Conservation (phyloP, 2,888 invertebrate genomes). For the Artemia sp. region DNA sequence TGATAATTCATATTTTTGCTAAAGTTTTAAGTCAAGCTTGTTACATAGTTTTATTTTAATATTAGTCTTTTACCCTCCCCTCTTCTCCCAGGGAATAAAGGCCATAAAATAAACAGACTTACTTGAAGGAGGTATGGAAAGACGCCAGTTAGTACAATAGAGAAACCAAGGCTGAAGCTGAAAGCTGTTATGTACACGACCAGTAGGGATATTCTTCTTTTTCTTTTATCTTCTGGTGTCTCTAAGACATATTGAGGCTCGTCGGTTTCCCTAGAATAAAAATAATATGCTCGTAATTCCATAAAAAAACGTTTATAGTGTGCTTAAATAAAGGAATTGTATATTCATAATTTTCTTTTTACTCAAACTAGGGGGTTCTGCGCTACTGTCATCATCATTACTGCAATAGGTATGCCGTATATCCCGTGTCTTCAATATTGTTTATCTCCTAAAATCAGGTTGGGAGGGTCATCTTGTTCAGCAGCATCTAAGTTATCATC, state of each 20-base stretch:
- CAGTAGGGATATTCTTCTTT: slow-evolving; percentile 59
- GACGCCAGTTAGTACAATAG: slow-evolving; percentile 67
- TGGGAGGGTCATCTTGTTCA: no score
- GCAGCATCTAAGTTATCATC: no score
- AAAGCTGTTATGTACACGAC: slow-evolving; percentile 77
- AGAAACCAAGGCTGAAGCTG: slow-evolving; percentile 70
- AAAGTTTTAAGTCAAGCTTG: background rate
- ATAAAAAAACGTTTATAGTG: no score
- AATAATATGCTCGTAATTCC: no score
- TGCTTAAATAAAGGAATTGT: no score
- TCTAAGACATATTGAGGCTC: slow-evolving; percentile 36
- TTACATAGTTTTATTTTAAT: background rate
- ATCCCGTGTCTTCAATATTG: no score
- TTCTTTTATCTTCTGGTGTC: slow-evolving; percentile 44
- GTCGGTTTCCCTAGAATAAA: background rate
- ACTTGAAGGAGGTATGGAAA: slow-evolving; percentile 78
- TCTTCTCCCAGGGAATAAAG: background rate
- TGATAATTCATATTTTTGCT: no score
- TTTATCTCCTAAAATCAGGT: no score
- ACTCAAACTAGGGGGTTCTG: no score
- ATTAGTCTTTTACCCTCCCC: background rate
- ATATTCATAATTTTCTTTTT: no score
- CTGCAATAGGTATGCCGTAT: no score
- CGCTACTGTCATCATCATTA: no score
- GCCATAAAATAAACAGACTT: slow-evolving; percentile 26